phyloP scores from a whole-genome alignment of 2,888 invertebrate species.

The Resseliella maxima region DNA sequence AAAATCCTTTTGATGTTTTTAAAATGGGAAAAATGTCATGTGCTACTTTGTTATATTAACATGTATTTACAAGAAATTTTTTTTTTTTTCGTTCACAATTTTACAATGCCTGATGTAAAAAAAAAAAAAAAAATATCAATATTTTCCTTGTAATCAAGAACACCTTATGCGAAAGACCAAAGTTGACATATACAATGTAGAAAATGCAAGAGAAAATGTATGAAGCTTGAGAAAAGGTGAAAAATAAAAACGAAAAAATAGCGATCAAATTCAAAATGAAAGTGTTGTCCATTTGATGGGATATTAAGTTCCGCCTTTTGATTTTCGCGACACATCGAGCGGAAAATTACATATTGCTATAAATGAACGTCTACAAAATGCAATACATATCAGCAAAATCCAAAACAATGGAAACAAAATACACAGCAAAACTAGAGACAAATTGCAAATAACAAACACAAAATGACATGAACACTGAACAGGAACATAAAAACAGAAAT shows the following conservation, averaged over 20 bases:
- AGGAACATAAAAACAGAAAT: too few relatives aligned
- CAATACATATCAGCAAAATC: background rate
- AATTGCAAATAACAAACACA: too few relatives aligned
- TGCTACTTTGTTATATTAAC: background rate
- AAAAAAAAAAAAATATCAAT: too few relatives aligned
- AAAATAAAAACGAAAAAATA: background rate
- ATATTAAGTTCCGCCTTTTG: background rate
- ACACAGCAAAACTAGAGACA: too few relatives aligned
- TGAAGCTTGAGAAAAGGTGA: too few relatives aligned
- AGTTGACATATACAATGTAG: too few relatives aligned
- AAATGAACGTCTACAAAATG: background rate
- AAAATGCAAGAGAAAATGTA: too few relatives aligned
- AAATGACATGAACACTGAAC: too few relatives aligned
- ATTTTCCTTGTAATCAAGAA: too few relatives aligned
- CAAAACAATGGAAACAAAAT: background rate
- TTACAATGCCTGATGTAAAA: too few relatives aligned
- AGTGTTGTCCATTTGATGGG: background rate
- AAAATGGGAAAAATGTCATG: background rate
- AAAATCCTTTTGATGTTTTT: background rate
- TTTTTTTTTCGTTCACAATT: too few relatives aligned
- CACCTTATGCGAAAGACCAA: too few relatives aligned
- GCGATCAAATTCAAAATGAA: background rate
- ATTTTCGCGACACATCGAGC: background rate
- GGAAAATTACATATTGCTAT: background rate
- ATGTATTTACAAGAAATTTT: background rate